A percentile compares a stretch with the other conserved stretches of the same genome.
Evolutionary conservation across 2,888 invertebrate genomes (phyloP).

Genomic region (Autographa pulchrina): DNA sequence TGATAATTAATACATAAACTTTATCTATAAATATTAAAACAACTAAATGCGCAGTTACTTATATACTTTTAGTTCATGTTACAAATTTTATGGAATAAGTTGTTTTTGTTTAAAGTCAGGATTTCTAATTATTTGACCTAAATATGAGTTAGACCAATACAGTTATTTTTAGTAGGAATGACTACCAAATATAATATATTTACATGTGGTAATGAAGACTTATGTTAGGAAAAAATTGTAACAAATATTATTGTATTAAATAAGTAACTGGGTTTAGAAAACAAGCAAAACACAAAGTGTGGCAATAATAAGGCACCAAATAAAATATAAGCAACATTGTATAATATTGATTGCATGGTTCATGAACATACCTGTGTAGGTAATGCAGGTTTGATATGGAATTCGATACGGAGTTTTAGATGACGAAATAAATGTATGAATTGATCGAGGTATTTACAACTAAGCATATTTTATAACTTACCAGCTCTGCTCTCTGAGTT

Average conservation of each 20-base stretch:
- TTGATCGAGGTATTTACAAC: constrained; percentile 3
- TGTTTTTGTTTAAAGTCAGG: no score
- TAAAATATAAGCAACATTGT: background rate
- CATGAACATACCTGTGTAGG: constrained; percentile 14
- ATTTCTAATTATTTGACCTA: no score
- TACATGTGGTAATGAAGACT: no score
- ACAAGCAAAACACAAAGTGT: background rate
- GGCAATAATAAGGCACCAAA: background rate
- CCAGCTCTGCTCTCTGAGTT: constrained; percentile 95
- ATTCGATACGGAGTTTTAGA: constrained; percentile 40
- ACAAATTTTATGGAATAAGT: no score
- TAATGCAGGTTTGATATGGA: constrained; percentile 15
- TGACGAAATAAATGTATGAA: constrained; percentile 24
- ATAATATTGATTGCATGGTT: constrained; percentile 18
- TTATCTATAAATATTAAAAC: background rate
- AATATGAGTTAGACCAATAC: no score
- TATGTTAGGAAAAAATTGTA: no score
- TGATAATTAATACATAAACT: constrained; percentile 1
- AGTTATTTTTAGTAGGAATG: no score
- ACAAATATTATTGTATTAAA: no score
- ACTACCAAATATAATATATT: no score
- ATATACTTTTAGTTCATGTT: no score
- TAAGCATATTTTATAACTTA: constrained; percentile 83
- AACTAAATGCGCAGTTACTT: background rate
- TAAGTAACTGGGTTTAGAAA: no score